These are phyloP conservation scores for Micromys minutus DNA, from an alignment of 2,113 vertebrate species.

Conservation along the genomic window DNA sequence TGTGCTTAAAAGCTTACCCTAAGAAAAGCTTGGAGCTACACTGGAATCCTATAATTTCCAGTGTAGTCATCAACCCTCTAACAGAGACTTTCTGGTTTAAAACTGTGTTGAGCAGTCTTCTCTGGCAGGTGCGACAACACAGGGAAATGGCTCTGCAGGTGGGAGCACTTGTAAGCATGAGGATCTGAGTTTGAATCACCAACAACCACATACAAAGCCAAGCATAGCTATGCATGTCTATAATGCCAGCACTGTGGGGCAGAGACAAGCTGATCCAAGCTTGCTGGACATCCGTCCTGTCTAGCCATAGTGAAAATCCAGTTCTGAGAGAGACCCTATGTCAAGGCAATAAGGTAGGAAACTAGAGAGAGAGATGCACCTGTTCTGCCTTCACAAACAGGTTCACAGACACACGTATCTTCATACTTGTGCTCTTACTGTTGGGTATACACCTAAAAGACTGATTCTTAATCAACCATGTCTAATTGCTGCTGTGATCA, in stretches of 20 bases:
- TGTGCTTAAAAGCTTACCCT: no score
- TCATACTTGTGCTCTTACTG: background rate
- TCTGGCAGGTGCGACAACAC: background rate
- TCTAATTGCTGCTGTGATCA: background rate
- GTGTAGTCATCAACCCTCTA: background rate
- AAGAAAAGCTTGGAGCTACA: background rate
- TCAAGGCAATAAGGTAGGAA: background rate
- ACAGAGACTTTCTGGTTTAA: background rate
- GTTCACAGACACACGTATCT: background rate
- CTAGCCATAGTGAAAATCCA: background rate
- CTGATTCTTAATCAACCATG: background rate
- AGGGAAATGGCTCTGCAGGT: background rate
- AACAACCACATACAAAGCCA: background rate
- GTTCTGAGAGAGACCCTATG: background rate
- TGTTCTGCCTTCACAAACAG: background rate
- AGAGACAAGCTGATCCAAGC: background rate
- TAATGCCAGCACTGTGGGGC: background rate
- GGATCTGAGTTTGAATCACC: background rate
- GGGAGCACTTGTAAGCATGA: background rate
- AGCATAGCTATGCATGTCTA: background rate
- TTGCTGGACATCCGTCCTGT: background rate
- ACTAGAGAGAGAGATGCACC: background rate
- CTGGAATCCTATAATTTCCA: background rate
- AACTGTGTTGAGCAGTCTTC: background rate
- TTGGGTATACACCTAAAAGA: background rate